Conservation (phyloP, 2,113 vertebrate genomes). For the Cathartes aura region DNA sequence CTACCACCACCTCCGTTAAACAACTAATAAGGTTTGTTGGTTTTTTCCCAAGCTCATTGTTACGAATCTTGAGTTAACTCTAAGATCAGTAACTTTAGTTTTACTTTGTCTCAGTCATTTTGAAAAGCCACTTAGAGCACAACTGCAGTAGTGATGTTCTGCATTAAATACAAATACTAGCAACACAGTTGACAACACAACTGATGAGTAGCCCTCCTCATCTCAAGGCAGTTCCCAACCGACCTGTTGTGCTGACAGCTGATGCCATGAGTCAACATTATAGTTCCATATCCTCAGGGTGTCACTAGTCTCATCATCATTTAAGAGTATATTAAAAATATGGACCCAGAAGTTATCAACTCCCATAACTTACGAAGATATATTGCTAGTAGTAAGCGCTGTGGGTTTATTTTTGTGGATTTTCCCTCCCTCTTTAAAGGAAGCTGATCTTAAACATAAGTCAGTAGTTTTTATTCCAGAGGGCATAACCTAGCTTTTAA, state of each 20-base stretch:
- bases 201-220: not conserved
- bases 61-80: not conserved
- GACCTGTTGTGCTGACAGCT: not conserved
- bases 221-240: not conserved
- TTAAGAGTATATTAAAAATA: not conserved
- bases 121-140: not conserved
- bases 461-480: not conserved
- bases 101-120: not conserved
- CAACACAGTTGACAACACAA: not conserved
- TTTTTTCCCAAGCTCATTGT: not conserved
- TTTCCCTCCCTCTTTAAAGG: not conserved
- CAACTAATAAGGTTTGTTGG: not conserved
- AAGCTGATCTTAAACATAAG: not conserved
- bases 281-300: not conserved
- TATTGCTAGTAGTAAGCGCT: not conserved
- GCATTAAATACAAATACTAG: not conserved
- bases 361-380: not conserved
- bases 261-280: not conserved
- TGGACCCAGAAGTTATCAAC: not conserved
- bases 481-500: not conserved
- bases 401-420: not conserved
- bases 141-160: not conserved
- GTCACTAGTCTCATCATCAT: not conserved
- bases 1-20: not conserved
- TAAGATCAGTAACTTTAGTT: not conserved